Conservation (phyloP, 2,113 vertebrate species). For the Thalassoma bifasciatum region DNA sequence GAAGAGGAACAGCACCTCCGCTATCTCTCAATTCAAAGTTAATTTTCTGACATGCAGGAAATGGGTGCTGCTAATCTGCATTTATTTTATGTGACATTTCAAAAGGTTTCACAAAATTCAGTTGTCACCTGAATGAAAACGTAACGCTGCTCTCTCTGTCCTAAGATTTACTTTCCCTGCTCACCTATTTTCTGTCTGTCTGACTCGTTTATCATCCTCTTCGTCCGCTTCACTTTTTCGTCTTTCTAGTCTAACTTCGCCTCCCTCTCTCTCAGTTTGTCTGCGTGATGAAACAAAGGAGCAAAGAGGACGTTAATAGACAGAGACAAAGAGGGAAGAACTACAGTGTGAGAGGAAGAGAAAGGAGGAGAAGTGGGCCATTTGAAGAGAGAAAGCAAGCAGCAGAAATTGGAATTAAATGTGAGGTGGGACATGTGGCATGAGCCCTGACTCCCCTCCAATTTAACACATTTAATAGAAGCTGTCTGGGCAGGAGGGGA, state of each 20-base stretch:
- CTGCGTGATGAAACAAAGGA: conserved; percentile 12
- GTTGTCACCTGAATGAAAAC: conserved; percentile 1
- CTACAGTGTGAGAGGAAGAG: background rate
- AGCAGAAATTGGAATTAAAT: conserved; percentile 2
- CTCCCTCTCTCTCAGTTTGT: background rate
- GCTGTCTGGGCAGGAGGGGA: background rate
- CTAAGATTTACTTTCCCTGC: conserved; percentile 8
- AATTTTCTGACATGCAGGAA: conserved; percentile 1
- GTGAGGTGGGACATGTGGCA: background rate
- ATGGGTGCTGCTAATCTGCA: background rate
- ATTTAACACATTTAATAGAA: conserved; percentile 20
- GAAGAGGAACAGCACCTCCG: conserved; percentile 6
- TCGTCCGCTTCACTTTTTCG: conserved; percentile 4
- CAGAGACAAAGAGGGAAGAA: background rate
- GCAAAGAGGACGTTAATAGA: conserved; percentile 1
- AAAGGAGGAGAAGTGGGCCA: background rate
- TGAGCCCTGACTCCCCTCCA: background rate
- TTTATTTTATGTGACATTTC: conserved; percentile 22
- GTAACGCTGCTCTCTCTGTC: background rate
- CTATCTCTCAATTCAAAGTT: background rate
- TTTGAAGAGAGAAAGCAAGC: background rate
- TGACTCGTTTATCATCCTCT: conserved; percentile 21
- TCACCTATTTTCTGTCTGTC: conserved; percentile 5
- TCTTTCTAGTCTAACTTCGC: background rate
- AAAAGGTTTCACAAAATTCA: background rate